Conservation (phyloP, 2,113 vertebrate species). For the Pionites leucogaster region DNA sequence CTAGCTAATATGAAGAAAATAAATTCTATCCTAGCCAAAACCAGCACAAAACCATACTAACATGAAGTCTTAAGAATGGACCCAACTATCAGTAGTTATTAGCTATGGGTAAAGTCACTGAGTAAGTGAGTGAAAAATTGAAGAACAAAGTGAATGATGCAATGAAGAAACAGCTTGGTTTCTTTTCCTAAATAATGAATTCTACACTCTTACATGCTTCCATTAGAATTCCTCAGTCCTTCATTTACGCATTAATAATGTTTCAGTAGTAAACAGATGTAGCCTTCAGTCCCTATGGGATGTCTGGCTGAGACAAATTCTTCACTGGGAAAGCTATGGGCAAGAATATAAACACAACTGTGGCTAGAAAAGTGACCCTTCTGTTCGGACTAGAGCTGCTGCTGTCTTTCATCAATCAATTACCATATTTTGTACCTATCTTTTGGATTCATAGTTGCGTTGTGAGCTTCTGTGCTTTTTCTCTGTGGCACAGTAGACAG, state of each 20-base stretch:
- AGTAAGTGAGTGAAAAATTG: background rate
- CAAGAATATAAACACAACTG: background rate
- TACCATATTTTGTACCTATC: fast-evolving
- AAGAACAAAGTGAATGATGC: background rate
- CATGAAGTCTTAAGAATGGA: background rate
- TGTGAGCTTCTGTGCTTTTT: background rate
- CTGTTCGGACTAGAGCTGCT: background rate
- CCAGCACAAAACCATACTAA: background rate
- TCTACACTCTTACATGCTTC: background rate
- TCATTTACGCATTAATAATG: background rate
- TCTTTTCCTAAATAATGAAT: background rate
- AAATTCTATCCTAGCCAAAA: background rate
- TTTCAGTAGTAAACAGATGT: background rate
- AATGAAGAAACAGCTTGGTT: background rate
- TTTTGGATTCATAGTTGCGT: background rate
- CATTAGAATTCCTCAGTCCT: background rate
- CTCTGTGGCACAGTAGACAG: background rate
- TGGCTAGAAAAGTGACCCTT: background rate
- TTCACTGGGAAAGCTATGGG: background rate
- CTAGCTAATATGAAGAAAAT: background rate
- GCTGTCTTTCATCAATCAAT: background rate
- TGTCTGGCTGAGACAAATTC: background rate
- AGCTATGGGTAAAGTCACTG: background rate
- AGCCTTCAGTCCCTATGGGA: background rate
- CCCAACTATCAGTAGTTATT: background rate